Evolutionary conservation across 2,888 invertebrate genomes (phyloP), one percentile per base, ranked within the genome.

Genomic region (Philereme transversata): DNA sequence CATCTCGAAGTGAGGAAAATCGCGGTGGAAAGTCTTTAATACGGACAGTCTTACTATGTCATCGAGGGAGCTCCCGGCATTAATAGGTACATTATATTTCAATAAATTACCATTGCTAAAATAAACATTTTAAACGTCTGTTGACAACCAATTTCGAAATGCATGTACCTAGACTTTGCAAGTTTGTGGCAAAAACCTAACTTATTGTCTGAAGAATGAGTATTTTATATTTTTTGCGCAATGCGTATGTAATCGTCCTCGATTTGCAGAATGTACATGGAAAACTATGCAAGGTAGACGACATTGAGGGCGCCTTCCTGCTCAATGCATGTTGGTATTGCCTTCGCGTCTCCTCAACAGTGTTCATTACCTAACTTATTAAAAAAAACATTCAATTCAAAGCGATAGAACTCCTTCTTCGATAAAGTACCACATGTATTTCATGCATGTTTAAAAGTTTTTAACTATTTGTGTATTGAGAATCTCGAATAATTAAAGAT

Each of bases 291-390:
- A 83, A 84, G 83, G 84, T 78, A 78, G 83, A 74, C 81, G 75
- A 75, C 83, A 77, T 79, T 70, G 77, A 71, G 75, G 8, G 40
- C 40, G 40, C 76, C 83, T 85, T 83, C 83, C 84, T 83, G 78
- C 71, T 79, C 35, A 5, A 34, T 48, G 53, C 43, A 33, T n/a
- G 11, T 54, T 10, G 41, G 41, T 69, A 69, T 65, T 68, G 74
- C 71, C 71, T 69, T 68, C 68, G 67, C 68, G 70, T 71, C 51
- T 70, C 63, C 67, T 63, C 72, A 59, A 68, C 61, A 71, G 71
- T 74, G 70, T 66, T 64, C 60, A 68, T 41, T 51, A 4, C 36
- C 47, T 47, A 4, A 43, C 47, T 47, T 33, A 33, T 54, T 48
- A 11, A 38, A 54, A 47, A 55, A 55, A 55, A 10, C 22, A 22